Evolutionary conservation across 1,140 invertebrate species (phyloP), one percentile per base, ranked within the genome.

Genomic region (Spodoptera frugiperda): DNA sequence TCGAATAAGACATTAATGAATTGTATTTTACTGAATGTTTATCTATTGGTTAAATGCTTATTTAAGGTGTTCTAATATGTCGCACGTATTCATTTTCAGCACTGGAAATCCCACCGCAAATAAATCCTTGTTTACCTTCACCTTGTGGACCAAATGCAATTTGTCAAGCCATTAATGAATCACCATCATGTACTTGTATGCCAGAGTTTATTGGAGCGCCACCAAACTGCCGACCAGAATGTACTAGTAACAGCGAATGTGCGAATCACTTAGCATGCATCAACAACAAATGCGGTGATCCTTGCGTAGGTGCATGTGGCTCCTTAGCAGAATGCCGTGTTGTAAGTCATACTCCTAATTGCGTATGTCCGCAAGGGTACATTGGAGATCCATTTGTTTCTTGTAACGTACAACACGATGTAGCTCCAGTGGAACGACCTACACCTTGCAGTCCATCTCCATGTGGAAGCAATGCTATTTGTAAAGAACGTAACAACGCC

Each of bases 131-230:
- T 82, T 88, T 95, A 61, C 96, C 96, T 63, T 96, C 96, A 59
- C 96, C 96, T 19, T 97, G 97, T 91, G 97, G 97, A 72, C 95
- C 96, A 12, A 96, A 97, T 88, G 94, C 96, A 6, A 88, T 95
- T 84, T 97, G 97, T 84, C 94, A 94, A 88, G 89, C 94, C 59
- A 84, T 95, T 63, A 95, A 95, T 61, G 94, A 95, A 51, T 93
- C 94, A 48, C 95, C 96, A 2, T 95, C 95, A 1, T 97, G 97
- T 82, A 95, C 96, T 49, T 97, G 96, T 92, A 89, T 95, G 80
- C 84, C 94, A 12, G 94, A 95, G 82, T 96, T 94, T 85, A 91
- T 95, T n/a, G 96, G 96, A 75, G 79, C 87, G 51, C 96, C 96
- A 33, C 96, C 96, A 11, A 96, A 96, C 77, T 97, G 96, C 85